Base-by-base conservation (phyloP, 2,113 vertebrate genomes). In the Trogon melanurus region DNA sequence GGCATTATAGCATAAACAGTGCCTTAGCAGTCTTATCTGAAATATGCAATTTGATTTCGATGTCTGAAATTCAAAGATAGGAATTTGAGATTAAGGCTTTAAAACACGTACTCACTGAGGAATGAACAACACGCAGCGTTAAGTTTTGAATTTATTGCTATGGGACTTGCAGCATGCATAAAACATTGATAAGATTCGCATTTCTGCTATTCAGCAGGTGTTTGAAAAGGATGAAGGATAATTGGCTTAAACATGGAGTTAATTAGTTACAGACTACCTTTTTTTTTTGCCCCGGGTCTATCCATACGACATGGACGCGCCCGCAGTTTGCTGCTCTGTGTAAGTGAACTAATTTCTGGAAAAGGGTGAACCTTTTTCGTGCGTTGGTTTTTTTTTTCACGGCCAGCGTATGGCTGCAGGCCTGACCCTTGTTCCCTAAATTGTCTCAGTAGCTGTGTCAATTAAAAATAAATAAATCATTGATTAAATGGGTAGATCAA, bases 401-500 rank as follows among this genome's bases (percentile, higher is more conserved):
- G 82, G 27, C 32, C 91, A 91, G 41, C 41, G 41, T 41, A 41
- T 41, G 41, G 41, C 41, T 89, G 90, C 88, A 96, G 84, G 62
- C 54, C 80, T 94, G 93, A 89, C 66, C 89, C 80, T 93, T 60
- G 53, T 58, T 85, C 56, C 73, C 73, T 84, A 88, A 89, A 95
- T 91, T 86, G 34, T 89, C 67, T 70, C 91, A 15, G 36, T 88
- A 92, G 71, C 81, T 69, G 81, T 73, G 76, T 86, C 95, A 95
- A 96, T 98, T 97, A 97, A 95, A 97, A 94, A 89, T 60, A 96
- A 97, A 97, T 96, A 92, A 94, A 96, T 97, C 84, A 93, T 86
- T 91, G 87, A 95, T 97, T 96, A 95, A 96, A 96, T 73, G 53
- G 80, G 69, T 82, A 54, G 66, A 91, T 89, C 21, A 19, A 90